Evolutionary conservation across 1,140 invertebrate species (phyloP).

Genomic region (Papilio helenus): DNA sequence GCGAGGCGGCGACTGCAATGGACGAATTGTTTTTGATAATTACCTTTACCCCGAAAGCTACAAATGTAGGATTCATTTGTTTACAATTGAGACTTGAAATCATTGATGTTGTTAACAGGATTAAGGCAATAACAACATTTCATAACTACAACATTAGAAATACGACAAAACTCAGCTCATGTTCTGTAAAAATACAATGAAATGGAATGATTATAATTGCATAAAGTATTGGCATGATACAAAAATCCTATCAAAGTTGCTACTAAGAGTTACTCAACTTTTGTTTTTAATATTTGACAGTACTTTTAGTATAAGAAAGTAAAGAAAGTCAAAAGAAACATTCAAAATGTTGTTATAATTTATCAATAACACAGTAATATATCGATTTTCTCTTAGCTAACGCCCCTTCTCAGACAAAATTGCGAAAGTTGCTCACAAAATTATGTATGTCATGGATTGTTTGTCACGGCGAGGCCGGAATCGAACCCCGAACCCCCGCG

Average conservation of each 20-base stretch:
- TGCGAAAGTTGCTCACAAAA: constrained; percentile 67
- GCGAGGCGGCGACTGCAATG: constrained; percentile 28
- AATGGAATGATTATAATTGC: too few species aligned
- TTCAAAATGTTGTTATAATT: not conserved
- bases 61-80: too few species aligned
- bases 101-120: too few species aligned
- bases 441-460: constrained; percentile 81
- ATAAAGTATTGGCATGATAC: too few species aligned
- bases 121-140: too few species aligned
- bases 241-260: too few species aligned
- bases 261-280: not conserved
- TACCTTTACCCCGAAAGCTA: not conserved
- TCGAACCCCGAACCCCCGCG: constrained; percentile 67
- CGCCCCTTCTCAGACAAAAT: constrained; percentile 62
- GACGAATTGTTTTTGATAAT: constrained; percentile 13
- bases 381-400: constrained; percentile 15
- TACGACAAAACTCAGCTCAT: too few species aligned
- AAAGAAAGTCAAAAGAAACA: too few species aligned
- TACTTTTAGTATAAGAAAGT: not conserved
- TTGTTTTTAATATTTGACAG: too few species aligned
- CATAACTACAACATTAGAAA: too few species aligned
- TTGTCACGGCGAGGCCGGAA: constrained; percentile 74
- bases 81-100: too few species aligned
- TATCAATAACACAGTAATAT: not conserved
- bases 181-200: too few species aligned